Base-by-base conservation (phyloP, 1,140 invertebrate genomes). In the Panagrolaimus sp. region DNA sequence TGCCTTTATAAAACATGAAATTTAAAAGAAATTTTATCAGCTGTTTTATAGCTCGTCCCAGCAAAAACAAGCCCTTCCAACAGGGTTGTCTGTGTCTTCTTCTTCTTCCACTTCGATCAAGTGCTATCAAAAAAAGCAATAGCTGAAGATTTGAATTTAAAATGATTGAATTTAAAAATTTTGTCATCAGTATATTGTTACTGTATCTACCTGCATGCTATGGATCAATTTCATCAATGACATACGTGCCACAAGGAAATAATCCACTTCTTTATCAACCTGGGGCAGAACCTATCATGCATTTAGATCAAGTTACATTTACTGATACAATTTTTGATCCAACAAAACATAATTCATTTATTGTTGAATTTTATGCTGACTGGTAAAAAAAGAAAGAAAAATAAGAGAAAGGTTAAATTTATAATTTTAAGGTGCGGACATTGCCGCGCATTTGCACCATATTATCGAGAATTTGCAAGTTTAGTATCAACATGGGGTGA, bases 291-390 rank as follows among this genome's bases (percentile, higher is more conserved):
- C 80, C 78, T 15, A 80, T 82, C 45, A 74, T 83, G 78, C 78
- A 80, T 64, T 73, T 80, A 24, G 78, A 80, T 63, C 78, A 79
- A 68, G 67, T 63, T n/a, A 82, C 80, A 26, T 82, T 82, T 52
- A 69, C 69, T 58, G 80, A 82, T 64, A 83, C 80, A 44, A 74
- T 82, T 10, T 82, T 79, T 63, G 74, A 75, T 46, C 69, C 76
- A n/a, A 71, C 67, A 26, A 75, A 63, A 45, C 52, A 24, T 21
- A 75, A 67, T 48, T 71, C 81, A 24, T 83, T 82, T 73, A 55
- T 82, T n/a, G 81, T 82, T 38, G 81, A 83, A 44, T 82, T 82
- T 68, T 82, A 82, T 65, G 80, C 80, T 58, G 80, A 82, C 64
- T 82, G 80, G 80, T 83, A 67, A 72, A n/a, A 58, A 10, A 55